Evolutionary conservation across 2,113 vertebrate genomes (phyloP).

Genomic region (Empidonax alnorum): DNA sequence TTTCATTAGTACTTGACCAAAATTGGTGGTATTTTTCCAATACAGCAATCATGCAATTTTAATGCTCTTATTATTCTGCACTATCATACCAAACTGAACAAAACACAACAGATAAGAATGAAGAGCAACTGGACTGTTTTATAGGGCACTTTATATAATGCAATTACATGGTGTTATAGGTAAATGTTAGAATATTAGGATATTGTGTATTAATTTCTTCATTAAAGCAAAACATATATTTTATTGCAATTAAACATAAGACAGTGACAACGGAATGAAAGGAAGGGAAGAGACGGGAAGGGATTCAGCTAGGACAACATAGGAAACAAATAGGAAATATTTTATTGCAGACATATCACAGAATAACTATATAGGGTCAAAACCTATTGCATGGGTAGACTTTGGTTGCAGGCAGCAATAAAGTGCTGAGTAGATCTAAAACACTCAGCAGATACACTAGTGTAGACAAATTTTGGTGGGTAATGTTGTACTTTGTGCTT

Average conservation of each 20-base stretch:
- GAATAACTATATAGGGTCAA: not conserved
- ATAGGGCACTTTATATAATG: not conserved
- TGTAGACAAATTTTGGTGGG: not conserved
- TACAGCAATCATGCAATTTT: not conserved
- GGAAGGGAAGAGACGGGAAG: not conserved
- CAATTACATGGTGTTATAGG: not conserved
- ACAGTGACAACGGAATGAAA: not conserved
- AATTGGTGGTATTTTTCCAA: not conserved
- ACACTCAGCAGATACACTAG: rapidly evolving
- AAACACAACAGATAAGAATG: not conserved
- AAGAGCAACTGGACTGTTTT: not conserved
- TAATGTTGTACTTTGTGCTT: not conserved
- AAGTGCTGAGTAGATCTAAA: not conserved
- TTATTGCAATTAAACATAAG: not conserved
- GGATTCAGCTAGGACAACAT: not conserved
- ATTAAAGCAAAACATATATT: not conserved
- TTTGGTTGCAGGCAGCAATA: not conserved
- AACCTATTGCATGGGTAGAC: not conserved
- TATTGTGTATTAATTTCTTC: not conserved
- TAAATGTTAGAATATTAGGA: not conserved
- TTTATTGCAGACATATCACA: not conserved
- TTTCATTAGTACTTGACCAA: constrained; percentile 26
- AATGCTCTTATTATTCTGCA: not conserved
- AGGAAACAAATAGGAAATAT: not conserved
- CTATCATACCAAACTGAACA: not conserved